Evolutionary conservation across 2,888 invertebrate species (phyloP).

Genomic region (Elegia similella): DNA sequence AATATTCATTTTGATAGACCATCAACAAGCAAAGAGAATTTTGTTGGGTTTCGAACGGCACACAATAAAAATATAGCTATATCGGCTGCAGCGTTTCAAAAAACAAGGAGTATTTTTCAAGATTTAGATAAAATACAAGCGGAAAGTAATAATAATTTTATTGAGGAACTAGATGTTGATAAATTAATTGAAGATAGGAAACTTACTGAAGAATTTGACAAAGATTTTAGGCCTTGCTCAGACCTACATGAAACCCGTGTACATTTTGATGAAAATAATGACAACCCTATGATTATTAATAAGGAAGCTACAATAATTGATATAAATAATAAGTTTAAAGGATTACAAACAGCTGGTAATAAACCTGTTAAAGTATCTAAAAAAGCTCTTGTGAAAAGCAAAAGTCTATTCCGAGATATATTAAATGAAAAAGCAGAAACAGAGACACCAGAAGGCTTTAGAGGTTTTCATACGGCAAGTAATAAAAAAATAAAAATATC

Average conservation of each 20-base stretch:
- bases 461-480: conserved; percentile 44
- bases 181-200: background rate
- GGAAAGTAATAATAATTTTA: background rate
- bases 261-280: background rate
- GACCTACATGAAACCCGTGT: background rate
- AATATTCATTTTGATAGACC: background rate
- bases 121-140: conserved; percentile 33
- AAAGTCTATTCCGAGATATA: conserved; percentile 1
- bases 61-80: conserved; percentile 55
- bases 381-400: conserved; percentile 23
- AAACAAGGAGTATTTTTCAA: conserved; percentile 45
- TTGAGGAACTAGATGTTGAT: background rate
- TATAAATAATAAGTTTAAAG: conserved; percentile 16
- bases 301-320: background rate
- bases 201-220: conserved; percentile 12
- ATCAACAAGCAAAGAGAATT: conserved; percentile 17
- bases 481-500: conserved; percentile 39
- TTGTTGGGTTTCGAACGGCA: conserved; percentile 55
- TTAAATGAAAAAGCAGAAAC: background rate
- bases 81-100: conserved; percentile 43
- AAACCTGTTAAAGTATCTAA: conserved; percentile 39
- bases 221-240: background rate
- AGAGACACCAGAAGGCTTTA: conserved; percentile 13
- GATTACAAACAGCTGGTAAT: conserved; percentile 44
- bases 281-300: background rate